phyloP scores from a whole-genome alignment of 2,888 invertebrate species.

The Metopia argyrocephala region DNA sequence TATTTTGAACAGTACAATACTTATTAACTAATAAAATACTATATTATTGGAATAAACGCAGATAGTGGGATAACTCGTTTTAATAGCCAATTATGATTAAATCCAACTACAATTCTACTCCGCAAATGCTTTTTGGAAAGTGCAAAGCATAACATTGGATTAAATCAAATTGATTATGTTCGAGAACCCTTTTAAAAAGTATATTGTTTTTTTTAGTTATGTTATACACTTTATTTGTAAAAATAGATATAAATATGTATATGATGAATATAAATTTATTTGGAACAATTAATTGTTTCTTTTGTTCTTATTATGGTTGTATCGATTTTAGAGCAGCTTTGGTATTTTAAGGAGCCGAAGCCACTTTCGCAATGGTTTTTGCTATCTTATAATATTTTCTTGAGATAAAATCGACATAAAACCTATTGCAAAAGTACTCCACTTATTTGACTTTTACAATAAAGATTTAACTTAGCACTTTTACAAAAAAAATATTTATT shows the following conservation, averaged over 20 bases:
- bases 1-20: neutral
- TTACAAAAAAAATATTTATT: neutral
- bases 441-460: neutral
- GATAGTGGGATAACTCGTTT: conserved; percentile 73
- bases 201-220: conserved; percentile 5
- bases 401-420: conserved; percentile 71
- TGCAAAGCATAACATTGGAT: conserved; percentile 75
- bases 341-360: conserved; percentile 63
- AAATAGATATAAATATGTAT: neutral
- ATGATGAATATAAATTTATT: neutral
- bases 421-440: conserved; percentile 76
- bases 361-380: conserved; percentile 76
- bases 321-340: conserved; percentile 46
- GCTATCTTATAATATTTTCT: conserved; percentile 66
- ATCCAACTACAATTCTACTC: conserved; percentile 75
- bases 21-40: conserved; percentile 38
- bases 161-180: conserved; percentile 78
- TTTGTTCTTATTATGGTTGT: conserved; percentile 21
- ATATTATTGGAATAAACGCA: conserved; percentile 43
- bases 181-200: conserved; percentile 68
- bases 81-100: conserved; percentile 79
- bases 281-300: conserved; percentile 10
- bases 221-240: conserved; percentile 39
- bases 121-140: conserved; percentile 70
- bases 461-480: neutral